phyloP scores from a whole-genome alignment of 2,113 vertebrate genomes.

The Calyptomena viridis region DNA sequence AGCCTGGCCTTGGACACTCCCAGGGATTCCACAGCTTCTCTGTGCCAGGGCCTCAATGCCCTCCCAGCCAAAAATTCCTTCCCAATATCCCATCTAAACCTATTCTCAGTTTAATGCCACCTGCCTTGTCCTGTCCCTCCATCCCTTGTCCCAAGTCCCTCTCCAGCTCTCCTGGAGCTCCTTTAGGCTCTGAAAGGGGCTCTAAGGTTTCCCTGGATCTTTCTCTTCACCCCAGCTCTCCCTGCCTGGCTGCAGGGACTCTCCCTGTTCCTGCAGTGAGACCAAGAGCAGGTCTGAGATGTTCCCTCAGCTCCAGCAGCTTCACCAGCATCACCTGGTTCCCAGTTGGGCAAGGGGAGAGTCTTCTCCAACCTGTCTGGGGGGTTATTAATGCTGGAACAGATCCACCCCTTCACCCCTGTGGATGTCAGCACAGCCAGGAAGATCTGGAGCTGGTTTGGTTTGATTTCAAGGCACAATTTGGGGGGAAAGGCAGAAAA shows the following conservation, averaged over 20 bases:
- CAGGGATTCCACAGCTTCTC: background rate
- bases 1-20: background rate
- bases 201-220: background rate
- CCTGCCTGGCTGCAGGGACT: background rate
- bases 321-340: fast-evolving
- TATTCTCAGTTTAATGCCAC: background rate
- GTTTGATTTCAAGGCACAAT: background rate
- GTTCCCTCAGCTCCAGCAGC: background rate
- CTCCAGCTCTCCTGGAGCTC: background rate
- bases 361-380: background rate
- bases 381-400: background rate
- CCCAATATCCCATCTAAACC: background rate
- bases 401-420: background rate
- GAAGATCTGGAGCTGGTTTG: fast-evolving
- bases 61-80: background rate
- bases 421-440: background rate
- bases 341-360: background rate
- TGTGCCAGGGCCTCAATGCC: background rate
- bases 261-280: background rate
- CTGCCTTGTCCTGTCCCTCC: background rate
- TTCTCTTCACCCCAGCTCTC: background rate
- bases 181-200: background rate
- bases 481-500: fast-evolving
- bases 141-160: background rate
- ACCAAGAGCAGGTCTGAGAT: background rate